phyloP scores from a whole-genome alignment of 2,113 vertebrate genomes.

The Oplegnathus fasciatus region DNA sequence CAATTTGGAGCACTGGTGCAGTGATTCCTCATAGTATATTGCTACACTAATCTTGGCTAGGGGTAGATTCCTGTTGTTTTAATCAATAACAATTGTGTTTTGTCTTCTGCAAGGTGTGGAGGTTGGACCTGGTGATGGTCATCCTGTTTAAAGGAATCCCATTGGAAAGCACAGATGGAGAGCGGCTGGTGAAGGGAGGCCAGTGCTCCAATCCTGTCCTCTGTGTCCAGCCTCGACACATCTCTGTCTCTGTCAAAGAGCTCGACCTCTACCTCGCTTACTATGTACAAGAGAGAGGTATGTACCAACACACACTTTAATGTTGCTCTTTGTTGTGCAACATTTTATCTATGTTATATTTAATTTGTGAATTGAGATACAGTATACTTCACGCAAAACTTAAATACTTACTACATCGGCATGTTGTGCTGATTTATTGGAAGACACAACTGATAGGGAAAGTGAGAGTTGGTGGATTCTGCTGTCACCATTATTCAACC shows the following conservation, averaged over 20 bases:
- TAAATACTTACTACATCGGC: not conserved
- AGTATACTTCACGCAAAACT: not conserved
- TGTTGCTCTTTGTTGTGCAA: not conserved
- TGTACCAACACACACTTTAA: not conserved
- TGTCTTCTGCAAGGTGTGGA: slow-evolving; percentile 87
- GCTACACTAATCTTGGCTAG: not conserved
- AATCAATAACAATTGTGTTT: not conserved
- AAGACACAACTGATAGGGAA: not conserved
- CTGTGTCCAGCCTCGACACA: slow-evolving; percentile 98
- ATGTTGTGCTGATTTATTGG: not conserved
- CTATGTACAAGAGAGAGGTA: slow-evolving; percentile 96
- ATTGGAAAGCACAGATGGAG: slow-evolving; percentile 97
- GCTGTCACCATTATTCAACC: not conserved
- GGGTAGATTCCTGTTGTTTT: not conserved
- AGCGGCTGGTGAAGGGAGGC: slow-evolving; percentile 93
- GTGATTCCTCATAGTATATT: not conserved
- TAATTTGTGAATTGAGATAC: not conserved
- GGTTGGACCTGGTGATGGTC: slow-evolving; percentile 98
- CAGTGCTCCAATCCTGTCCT: slow-evolving; percentile 95
- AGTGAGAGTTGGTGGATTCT: not conserved
- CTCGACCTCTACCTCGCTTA: slow-evolving; percentile 98
- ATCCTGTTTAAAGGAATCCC: slow-evolving; percentile 99
- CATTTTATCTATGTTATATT: not conserved
- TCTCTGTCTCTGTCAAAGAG: slow-evolving; percentile 97
- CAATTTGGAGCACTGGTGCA: not conserved